A percentile compares a stretch with the other conserved stretches of the same genome.
phyloP scores from a whole-genome alignment of 2,888 invertebrate genomes.

The Drosophila kambysellisi region DNA sequence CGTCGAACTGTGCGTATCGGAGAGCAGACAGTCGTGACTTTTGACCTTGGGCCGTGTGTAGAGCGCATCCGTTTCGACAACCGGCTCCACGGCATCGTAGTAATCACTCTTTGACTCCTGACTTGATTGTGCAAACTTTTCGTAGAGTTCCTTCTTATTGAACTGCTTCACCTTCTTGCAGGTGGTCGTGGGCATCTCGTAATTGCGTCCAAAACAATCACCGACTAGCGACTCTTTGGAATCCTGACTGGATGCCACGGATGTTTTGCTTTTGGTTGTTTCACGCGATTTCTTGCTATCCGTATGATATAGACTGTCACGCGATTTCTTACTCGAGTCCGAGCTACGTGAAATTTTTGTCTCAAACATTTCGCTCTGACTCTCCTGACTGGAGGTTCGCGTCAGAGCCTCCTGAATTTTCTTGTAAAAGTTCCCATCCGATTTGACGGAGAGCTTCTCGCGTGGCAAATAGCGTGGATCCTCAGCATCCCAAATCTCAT shows the following conservation, averaged over 20 bases:
- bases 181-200: constrained; percentile 85
- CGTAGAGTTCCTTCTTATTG: constrained; percentile 84
- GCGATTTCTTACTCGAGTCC: constrained; percentile 88
- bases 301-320: constrained; percentile 88
- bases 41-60: constrained; percentile 85
- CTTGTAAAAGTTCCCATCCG: constrained; percentile 90
- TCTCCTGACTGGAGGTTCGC: constrained; percentile 90
- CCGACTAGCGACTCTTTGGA: constrained; percentile 88
- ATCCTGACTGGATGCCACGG: constrained; percentile 88
- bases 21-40: constrained; percentile 87
- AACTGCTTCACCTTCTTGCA: constrained; percentile 84
- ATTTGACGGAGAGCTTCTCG: constrained; percentile 90
- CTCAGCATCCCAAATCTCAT: constrained; percentile 92
- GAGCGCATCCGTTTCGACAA: constrained; percentile 54
- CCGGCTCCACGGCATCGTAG: constrained; percentile 87
- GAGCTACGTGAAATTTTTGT: constrained; percentile 88
- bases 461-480: constrained; percentile 91
- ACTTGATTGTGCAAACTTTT: constrained; percentile 88
- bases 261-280: constrained; percentile 88
- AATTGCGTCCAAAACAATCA: constrained; percentile 85
- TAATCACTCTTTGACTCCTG: constrained; percentile 90
- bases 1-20: constrained; percentile 85
- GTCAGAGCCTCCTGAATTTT: constrained; percentile 89
- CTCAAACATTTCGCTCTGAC: constrained; percentile 89
- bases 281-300: constrained; percentile 89